Evolutionary conservation across 2,113 vertebrate genomes (phyloP).

Genomic region (Scophthalmus maximus): DNA sequence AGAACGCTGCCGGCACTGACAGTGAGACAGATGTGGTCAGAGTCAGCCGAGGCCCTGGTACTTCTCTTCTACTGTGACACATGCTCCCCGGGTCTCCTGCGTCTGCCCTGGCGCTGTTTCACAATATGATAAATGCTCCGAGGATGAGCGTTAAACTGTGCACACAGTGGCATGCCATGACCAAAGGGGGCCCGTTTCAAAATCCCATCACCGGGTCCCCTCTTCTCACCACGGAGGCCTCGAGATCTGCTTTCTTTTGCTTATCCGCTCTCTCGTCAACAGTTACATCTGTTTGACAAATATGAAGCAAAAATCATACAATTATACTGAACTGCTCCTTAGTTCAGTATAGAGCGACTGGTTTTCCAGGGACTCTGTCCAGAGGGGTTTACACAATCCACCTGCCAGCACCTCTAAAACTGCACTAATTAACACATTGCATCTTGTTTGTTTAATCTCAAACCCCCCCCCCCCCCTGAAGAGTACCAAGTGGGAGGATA

Average conservation of each 20-base stretch:
- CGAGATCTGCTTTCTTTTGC: too few relatives aligned
- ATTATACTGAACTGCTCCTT: too few relatives aligned
- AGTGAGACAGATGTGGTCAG: constrained; percentile 27
- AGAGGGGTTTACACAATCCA: background rate
- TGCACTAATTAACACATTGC: background rate
- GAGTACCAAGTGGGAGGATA: background rate
- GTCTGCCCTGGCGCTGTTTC: constrained; percentile 41
- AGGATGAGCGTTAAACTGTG: constrained; percentile 28
- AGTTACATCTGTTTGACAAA: background rate
- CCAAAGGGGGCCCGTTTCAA: constrained; percentile 4
- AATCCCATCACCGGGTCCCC: constrained; percentile 13
- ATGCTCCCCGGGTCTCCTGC: constrained; percentile 23
- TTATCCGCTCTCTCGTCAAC: too few relatives aligned
- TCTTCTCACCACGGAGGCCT: background rate
- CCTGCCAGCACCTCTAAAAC: background rate
- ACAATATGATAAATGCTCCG: constrained; percentile 49
- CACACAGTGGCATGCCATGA: constrained; percentile 19
- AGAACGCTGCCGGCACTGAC: constrained; percentile 4
- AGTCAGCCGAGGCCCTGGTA: constrained; percentile 19
- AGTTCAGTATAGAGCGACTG: too few relatives aligned
- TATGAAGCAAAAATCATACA: background rate
- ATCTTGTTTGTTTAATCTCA: background rate
- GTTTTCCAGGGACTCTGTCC: too few relatives aligned
- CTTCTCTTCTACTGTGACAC: constrained; percentile 31
- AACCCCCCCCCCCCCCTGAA: too few relatives aligned